phyloP scores from a whole-genome alignment of 2,797 vertebrate genomes.

The Forpus xanthops region DNA sequence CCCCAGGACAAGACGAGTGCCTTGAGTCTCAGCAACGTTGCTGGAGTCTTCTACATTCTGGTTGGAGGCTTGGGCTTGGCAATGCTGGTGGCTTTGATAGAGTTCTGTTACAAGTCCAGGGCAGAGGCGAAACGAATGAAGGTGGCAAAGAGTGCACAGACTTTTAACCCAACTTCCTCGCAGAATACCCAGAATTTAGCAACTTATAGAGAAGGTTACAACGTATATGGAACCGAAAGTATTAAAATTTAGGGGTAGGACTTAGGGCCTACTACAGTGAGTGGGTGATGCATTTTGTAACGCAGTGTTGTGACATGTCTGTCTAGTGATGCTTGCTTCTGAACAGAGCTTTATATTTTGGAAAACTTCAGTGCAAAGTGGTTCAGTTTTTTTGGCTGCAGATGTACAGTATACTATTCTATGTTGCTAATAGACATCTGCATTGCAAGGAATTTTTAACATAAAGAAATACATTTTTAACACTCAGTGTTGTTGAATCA shows the following conservation, averaged over 20 bases:
- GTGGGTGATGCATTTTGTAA: slow-evolving; percentile 87
- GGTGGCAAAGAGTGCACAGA: slow-evolving; percentile 94
- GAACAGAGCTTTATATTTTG: slow-evolving; percentile 80
- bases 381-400: slow-evolving; percentile 91
- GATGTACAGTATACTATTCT: slow-evolving; percentile 81
- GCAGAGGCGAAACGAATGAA: slow-evolving; percentile 99
- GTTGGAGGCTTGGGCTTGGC: slow-evolving; percentile 98
- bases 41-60: slow-evolving; percentile 99
- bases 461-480: slow-evolving; percentile 25
- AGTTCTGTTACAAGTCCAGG: slow-evolving; percentile 99
- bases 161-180: slow-evolving; percentile 99
- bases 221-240: slow-evolving; percentile 99
- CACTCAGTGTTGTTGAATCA: slow-evolving; percentile 7
- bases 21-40: slow-evolving; percentile 99
- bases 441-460: slow-evolving; percentile 80
- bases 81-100: slow-evolving; percentile 99
- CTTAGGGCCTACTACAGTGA: slow-evolving; percentile 91
- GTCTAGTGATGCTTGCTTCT: slow-evolving; percentile 88
- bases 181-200: slow-evolving; percentile 99
- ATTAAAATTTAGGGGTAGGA: slow-evolving; percentile 99
- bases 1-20: slow-evolving; percentile 98
- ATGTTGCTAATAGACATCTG: slow-evolving; percentile 90
- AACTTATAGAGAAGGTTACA: slow-evolving; percentile 99
- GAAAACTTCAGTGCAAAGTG: slow-evolving; percentile 79
- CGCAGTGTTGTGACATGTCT: slow-evolving; percentile 87